phyloP scores from a whole-genome alignment of 2,888 invertebrate genomes.

The Watsonalla cultraria region DNA sequence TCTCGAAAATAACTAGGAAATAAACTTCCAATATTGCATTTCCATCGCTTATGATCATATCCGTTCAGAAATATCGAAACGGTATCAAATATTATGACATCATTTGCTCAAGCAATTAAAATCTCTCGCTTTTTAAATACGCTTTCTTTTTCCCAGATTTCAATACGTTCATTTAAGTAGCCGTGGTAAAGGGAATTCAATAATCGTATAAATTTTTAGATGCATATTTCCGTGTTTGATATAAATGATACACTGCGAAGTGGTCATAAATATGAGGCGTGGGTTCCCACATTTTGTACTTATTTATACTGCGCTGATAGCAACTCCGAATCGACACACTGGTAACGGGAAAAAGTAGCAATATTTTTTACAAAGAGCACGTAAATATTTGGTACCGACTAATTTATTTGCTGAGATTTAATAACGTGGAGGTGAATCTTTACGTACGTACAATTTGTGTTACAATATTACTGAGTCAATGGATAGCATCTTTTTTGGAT shows the following conservation, averaged over 20 bases:
- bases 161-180: slow-evolving; percentile 28
- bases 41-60: slow-evolving; percentile 34
- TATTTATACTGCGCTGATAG: slow-evolving; percentile 8
- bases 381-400: neutral
- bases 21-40: slow-evolving; percentile 40
- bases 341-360: neutral
- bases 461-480: neutral
- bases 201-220: slow-evolving; percentile 38
- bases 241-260: slow-evolving; percentile 37
- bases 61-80: slow-evolving; percentile 26
- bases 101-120: slow-evolving; percentile 15
- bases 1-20: slow-evolving; percentile 30
- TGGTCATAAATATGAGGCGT: slow-evolving; percentile 36
- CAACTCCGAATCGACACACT: neutral
- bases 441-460: neutral
- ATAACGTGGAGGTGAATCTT: neutral
- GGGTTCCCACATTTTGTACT: slow-evolving; percentile 22
- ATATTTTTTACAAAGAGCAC: neutral
- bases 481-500: no score
- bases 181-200: slow-evolving; percentile 36
- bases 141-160: slow-evolving; percentile 11
- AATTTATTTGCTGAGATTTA: neutral
- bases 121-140: slow-evolving; percentile 13
- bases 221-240: slow-evolving; percentile 35
- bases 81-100: slow-evolving; percentile 1